These are phyloP conservation scores for Hyperoodon ampullatus DNA, from an alignment of 2,113 vertebrate genomes.

Conservation along the genomic window DNA sequence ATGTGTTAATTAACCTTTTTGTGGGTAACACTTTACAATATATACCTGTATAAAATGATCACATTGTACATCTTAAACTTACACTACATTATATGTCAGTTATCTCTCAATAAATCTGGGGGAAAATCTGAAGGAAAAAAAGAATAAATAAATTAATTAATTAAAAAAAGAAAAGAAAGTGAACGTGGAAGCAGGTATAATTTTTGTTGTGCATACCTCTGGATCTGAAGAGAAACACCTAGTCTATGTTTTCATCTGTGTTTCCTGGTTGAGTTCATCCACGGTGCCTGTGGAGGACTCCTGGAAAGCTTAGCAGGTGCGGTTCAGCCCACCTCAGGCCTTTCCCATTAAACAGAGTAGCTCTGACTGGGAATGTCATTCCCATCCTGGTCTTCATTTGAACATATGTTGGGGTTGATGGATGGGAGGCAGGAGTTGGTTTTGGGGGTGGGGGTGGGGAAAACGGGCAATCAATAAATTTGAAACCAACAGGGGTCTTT, in stretches of 20 bases:
- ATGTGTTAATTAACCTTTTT: not conserved
- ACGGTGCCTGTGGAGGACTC: not conserved
- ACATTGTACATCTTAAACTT: not conserved
- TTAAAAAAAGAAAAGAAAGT: not conserved
- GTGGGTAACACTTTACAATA: not conserved
- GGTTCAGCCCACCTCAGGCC: not conserved
- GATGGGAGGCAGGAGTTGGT: not conserved
- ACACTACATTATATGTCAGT: not conserved
- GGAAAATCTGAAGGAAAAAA: not conserved
- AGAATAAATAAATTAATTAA: accelerated
- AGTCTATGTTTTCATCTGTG: not conserved
- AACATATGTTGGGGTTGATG: not conserved
- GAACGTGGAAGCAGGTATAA: not conserved
- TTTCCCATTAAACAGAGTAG: not conserved
- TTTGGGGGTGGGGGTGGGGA: not conserved
- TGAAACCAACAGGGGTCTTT: not conserved
- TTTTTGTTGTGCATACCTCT: not conserved
- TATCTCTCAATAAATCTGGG: not conserved
- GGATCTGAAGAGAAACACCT: not conserved
- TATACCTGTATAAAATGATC: not conserved
- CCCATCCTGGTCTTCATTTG: not conserved
- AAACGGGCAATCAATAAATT: not conserved
- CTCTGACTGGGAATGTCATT: not conserved
- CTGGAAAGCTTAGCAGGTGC: not conserved
- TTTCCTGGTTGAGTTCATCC: not conserved